These are phyloP conservation scores for Sebastes baramenuke DNA, from an alignment of 2,797 vertebrate species.

Conservation along the genomic window DNA sequence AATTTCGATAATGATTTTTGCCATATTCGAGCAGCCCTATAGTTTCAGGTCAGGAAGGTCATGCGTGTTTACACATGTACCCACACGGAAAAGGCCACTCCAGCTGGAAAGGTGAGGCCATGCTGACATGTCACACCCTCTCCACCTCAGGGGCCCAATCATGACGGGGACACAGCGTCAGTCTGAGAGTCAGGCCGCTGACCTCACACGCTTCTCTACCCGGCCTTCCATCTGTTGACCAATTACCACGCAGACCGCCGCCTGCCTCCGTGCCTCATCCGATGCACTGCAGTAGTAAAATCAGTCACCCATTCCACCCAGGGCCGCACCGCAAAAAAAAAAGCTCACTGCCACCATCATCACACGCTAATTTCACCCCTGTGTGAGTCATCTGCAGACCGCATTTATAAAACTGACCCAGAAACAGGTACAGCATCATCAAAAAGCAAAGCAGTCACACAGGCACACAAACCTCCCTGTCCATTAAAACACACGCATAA, in stretches of 20 bases:
- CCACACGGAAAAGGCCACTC: background rate
- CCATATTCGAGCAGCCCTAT: no score
- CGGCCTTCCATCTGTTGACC: constrained; percentile 56
- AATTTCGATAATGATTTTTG: no score
- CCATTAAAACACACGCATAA: constrained; percentile 7
- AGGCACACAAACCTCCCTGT: background rate
- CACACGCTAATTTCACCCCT: constrained; percentile 45
- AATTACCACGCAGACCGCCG: constrained; percentile 46
- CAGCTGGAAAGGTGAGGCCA: constrained; percentile 4
- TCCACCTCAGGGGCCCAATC: constrained; percentile 2
- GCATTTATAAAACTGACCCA: constrained; percentile 56
- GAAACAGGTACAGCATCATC: constrained; percentile 49
- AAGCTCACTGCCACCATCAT: constrained; percentile 27
- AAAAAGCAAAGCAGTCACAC: constrained; percentile 4
- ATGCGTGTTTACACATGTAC: background rate
- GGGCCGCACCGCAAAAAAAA: constrained; percentile 13
- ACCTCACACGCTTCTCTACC: constrained; percentile 46
- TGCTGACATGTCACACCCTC: constrained; percentile 1
- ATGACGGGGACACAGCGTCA: constrained; percentile 23
- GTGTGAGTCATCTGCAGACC: constrained; percentile 40
- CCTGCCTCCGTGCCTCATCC: constrained; percentile 35
- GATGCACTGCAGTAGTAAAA: constrained; percentile 54
- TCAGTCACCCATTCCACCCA: constrained; percentile 59
- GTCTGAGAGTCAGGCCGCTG: constrained; percentile 37
- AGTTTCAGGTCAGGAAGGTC: background rate